A percentile compares a stretch with the other conserved stretches of the same genome.
Evolutionary conservation across 2,797 vertebrate genomes (phyloP).

Genomic region (Microctenopoma steveboyesi): DNA sequence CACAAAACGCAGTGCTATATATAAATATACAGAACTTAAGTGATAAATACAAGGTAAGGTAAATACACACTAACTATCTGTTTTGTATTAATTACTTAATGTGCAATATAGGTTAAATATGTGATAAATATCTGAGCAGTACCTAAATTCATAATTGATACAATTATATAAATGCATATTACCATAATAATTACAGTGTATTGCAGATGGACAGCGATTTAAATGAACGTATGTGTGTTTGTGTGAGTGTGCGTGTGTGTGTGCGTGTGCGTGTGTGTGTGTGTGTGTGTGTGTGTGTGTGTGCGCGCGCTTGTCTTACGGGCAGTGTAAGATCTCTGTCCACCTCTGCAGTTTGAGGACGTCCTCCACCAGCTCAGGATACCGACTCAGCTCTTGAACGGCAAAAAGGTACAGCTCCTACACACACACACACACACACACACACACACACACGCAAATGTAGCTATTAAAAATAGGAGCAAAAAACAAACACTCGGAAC

Average conservation of each 20-base stretch:
- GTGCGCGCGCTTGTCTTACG: conserved; percentile 81
- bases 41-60: too few species aligned
- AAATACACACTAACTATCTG: too few species aligned
- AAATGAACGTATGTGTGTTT: background rate
- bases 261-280: background rate
- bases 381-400: conserved; percentile 89
- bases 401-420: conserved; percentile 93
- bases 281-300: conserved; percentile 5
- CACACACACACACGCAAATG: conserved; percentile 4
- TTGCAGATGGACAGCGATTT: background rate
- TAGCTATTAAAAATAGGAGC: too few species aligned
- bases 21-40: too few species aligned
- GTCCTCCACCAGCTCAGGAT: conserved; percentile 91
- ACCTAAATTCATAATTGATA: background rate
- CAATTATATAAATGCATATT: too few species aligned
- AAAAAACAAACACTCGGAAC: background rate
- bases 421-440: conserved; percentile 27
- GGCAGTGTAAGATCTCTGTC: conserved; percentile 92
- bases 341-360: conserved; percentile 92
- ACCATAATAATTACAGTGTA: background rate
- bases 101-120: too few species aligned
- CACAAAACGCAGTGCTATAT: too few species aligned
- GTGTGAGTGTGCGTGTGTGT: conserved; percentile 15
- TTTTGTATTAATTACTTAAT: too few species aligned
- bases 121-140: too few species aligned